A percentile compares a stretch with the other conserved stretches of the same genome.
Evolutionary conservation across 2,888 invertebrate species (phyloP).

Genomic region (Petrophora chlorosata): DNA sequence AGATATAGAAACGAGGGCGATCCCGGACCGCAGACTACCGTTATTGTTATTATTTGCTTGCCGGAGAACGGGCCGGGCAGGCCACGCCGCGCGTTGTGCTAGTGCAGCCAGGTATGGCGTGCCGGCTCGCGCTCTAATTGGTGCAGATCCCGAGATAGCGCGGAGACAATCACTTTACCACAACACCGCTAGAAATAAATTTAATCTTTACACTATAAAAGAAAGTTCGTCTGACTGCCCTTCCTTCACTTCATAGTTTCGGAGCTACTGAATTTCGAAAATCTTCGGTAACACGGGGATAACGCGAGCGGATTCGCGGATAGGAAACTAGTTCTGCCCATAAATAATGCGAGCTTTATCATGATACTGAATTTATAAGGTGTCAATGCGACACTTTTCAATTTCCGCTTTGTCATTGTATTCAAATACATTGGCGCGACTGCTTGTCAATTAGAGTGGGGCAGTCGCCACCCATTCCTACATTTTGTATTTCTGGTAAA

Average conservation of each 20-base stretch:
- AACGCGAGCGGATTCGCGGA: too few relatives aligned
- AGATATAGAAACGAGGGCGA: constrained; percentile 50
- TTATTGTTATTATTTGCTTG: constrained; percentile 58
- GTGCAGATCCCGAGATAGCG: constrained; percentile 32
- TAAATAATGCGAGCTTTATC: constrained; percentile 19
- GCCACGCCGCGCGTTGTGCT: constrained; percentile 17
- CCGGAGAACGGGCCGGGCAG: constrained; percentile 27
- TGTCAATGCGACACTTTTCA: constrained; percentile 30
- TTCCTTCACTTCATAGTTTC: too few relatives aligned
- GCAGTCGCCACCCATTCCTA: constrained; percentile 24
- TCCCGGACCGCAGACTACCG: constrained; percentile 45
- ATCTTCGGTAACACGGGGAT: too few relatives aligned
- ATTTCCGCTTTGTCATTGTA: constrained; percentile 30
- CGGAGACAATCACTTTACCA: constrained; percentile 29
- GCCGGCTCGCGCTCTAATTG: constrained; percentile 37
- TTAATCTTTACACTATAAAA: too few relatives aligned
- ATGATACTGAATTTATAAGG: constrained; percentile 29
- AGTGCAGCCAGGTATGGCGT: constrained; percentile 27
- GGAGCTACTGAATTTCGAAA: too few relatives aligned
- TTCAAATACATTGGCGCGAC: constrained; percentile 28
- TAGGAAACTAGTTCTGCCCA: too few relatives aligned
- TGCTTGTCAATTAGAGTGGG: constrained; percentile 34
- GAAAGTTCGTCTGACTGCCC: too few relatives aligned
- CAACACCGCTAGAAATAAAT: constrained; percentile 19
- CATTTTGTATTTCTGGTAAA: constrained; percentile 26